A percentile compares a stretch with the other conserved stretches of the same genome.
Evolutionary conservation across 2,797 vertebrate genomes (phyloP).

Genomic region (Orientallactaga sibirica): DNA sequence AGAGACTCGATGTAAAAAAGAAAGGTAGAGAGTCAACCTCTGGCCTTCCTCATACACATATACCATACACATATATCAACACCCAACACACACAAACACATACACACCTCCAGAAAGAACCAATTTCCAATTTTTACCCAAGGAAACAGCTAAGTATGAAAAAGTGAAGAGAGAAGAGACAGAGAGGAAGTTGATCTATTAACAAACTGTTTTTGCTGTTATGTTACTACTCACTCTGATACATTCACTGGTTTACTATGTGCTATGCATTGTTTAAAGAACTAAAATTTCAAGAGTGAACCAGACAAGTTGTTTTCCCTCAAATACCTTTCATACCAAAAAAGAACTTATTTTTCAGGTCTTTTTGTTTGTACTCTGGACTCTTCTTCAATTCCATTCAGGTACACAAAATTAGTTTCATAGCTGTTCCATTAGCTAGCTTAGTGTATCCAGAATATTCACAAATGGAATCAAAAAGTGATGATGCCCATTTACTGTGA

Average conservation of each 20-base stretch:
- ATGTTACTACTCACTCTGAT: not conserved
- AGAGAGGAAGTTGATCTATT: not conserved
- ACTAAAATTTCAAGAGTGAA: not conserved
- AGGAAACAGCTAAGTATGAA: not conserved
- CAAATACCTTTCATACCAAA: not conserved
- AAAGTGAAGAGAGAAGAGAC: not conserved
- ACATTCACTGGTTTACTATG: not conserved
- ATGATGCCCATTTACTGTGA: not conserved
- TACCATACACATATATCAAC: no score
- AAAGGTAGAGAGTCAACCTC: no score
- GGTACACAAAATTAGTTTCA: not conserved
- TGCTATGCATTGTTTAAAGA: not conserved
- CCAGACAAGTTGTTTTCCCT: not conserved
- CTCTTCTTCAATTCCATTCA: not conserved
- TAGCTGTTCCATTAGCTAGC: not conserved
- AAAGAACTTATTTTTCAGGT: not conserved
- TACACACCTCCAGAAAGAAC: no score
- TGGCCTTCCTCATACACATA: no score
- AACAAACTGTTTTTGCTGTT: not conserved
- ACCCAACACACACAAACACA: no score
- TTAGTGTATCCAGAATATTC: not conserved
- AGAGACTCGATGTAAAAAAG: no score
- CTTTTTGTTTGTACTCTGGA: not conserved
- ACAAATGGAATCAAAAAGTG: not conserved
- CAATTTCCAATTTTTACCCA: not conserved